phyloP scores from a whole-genome alignment of 2,113 vertebrate genomes.

The Nyctibius bracteatus region DNA sequence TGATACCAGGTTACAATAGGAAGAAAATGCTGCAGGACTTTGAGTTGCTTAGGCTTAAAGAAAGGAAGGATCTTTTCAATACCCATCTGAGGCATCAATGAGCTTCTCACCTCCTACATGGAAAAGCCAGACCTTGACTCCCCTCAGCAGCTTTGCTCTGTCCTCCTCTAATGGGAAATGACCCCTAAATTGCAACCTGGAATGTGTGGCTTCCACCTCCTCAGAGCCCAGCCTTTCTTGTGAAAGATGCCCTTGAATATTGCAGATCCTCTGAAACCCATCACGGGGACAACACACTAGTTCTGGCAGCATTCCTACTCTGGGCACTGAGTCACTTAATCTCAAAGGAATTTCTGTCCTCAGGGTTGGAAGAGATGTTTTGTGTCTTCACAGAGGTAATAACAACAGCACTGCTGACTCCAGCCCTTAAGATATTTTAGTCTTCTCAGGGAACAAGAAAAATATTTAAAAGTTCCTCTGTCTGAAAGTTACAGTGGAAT shows the following conservation, averaged over 20 bases:
- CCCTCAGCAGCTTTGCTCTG: neutral
- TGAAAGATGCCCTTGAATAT: neutral
- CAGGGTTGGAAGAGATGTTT: neutral
- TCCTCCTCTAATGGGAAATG: neutral
- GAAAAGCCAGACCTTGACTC: neutral
- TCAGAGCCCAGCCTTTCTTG: neutral
- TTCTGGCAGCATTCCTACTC: neutral
- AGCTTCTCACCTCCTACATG: neutral
- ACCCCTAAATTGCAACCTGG: neutral
- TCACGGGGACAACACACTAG: neutral
- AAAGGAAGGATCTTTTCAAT: constrained; percentile 14
- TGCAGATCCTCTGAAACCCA: neutral
- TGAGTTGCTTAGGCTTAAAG: neutral
- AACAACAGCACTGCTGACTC: neutral
- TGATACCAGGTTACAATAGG: neutral
- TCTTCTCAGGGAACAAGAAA: neutral
- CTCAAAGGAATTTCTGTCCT: neutral
- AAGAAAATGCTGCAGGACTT: neutral
- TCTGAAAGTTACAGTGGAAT: neutral
- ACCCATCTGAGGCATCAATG: neutral
- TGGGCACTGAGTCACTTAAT: neutral
- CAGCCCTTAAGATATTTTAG: neutral
- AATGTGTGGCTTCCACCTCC: neutral
- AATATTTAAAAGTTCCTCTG: neutral
- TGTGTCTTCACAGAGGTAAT: neutral